Evolutionary conservation across 1,140 invertebrate species (phyloP), one percentile per base, ranked within the genome.

Genomic region (Euwallacea fornicatus): DNA sequence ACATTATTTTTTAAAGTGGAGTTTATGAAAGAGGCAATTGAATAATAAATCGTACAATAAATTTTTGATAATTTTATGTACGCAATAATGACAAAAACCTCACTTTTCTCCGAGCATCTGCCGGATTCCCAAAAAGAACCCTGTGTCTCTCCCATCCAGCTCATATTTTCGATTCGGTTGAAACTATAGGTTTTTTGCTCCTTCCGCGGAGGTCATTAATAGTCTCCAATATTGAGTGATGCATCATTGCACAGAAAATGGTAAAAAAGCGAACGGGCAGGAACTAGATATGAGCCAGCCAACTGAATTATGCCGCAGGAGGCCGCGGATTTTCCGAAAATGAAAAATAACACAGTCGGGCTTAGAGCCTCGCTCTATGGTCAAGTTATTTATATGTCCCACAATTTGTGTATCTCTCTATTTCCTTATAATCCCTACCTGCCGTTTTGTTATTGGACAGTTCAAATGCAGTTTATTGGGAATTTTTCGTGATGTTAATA

Each of bases 321-420:
- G 79, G 79, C 79, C 79, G 78, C 79, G 79, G 80, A 80, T 80
- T 81, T 81, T 80, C 21, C 79, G 79, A 78, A 81, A 81, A 81
- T 81, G 80, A 80, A 81, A 81, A 81, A 81, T 81, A 81, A 81
- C 80, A 81, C 80, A 81, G 78, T 78, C 78, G 73, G 75, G 80
- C 80, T 81, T 81, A 81, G 65, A 58, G 54, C 77, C 21, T 33
- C 61, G 72, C 76, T 76, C 74, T 76, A 56, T 42, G 65, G 65
- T 66, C 65, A 66, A 58, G 65, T 66, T 66, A 66, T 66, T 66
- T 66, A 66, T 66, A 42, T 8, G 6, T 16, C 53, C 65, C 53
- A 66, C 54, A 66, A 66, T 66, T 66, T 66, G 65, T 66, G 50
- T 41, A 47, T 13, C 21, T 33, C 21, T 66, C 16, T 66, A 66